These are phyloP conservation scores for Intellagama lesueurii DNA, from an alignment of 2,797 vertebrate species.

Conservation along the genomic window DNA sequence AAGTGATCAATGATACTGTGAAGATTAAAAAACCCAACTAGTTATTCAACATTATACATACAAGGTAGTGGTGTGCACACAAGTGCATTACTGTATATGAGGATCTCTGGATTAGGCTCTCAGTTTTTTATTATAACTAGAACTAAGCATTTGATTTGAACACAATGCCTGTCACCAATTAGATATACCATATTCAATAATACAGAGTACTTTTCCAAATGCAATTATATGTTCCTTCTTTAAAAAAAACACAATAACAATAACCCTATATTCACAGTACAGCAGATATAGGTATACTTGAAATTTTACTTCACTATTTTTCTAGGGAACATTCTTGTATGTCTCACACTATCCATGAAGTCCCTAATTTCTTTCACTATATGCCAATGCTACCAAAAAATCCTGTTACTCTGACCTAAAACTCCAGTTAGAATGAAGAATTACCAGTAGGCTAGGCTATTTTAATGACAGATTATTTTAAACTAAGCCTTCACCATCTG, in stretches of 20 bases:
- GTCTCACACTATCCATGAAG: conserved; percentile 59
- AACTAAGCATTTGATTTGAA: conserved; percentile 38
- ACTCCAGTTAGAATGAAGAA: conserved; percentile 83
- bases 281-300: neutral
- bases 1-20: neutral
- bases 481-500: conserved; percentile 84
- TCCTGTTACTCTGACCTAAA: conserved; percentile 77
- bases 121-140: conserved; percentile 11
- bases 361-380: conserved; percentile 65
- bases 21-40: neutral
- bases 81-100: neutral
- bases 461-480: conserved; percentile 87
- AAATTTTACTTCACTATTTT: conserved; percentile 66
- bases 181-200: too few species aligned
- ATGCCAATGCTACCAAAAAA: conserved; percentile 62
- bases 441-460: conserved; percentile 82
- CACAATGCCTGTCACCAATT: too few species aligned
- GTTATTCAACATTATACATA: neutral
- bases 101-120: neutral
- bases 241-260: too few species aligned
- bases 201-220: conserved; percentile 65
- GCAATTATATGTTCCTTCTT: conserved; percentile 43
- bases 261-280: conserved; percentile 57
- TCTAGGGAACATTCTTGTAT: conserved; percentile 62
- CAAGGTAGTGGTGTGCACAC: conserved; percentile 12